Evolutionary conservation across 1,140 invertebrate species (phyloP), one percentile per base, ranked within the genome.

Genomic region (Rhopalosiphum padi): DNA sequence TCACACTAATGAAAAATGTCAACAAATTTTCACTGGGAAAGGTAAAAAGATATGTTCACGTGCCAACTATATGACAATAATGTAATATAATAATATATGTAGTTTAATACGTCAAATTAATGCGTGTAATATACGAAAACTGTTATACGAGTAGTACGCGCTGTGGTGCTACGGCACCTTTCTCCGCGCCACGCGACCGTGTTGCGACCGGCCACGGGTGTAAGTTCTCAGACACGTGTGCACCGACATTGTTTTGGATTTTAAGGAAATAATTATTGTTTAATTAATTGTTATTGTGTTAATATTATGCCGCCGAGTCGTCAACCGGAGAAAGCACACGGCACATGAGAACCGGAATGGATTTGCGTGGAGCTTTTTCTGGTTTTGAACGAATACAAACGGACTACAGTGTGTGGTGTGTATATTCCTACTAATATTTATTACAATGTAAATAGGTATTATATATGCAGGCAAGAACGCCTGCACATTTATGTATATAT

Each of bases 241-340:
- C 22, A 83, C 22, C 0, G n/a, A 25, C 83, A 85, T 85, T 85
- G 83, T 85, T 85, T 85, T 85, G 11, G 83, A 23, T 43, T 85
- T 43, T 85, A 15, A 85, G 41, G 83, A 85, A 85, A 85, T 85
- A 85, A 85, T 85, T 85, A 85, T 43, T n/a, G 15, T 77, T 85
- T 41, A 11, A 43, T 85, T 85, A 85, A 85, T 85, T 85, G 83
- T 83, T 83, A 23, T 41, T 23, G 82, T 23, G 35, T 85, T 43
- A 43, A 85, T 41, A 85, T 25, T 41, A 85, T 25, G 83, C 82
- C 7, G 83, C 3, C 37, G 22, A 41, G 37, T 25, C 83, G 37
- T 41, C 82, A 41, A 25, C 22, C 3, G 83, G 83, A 85, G 83
- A 85, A 85, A 85, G 83, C 83, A 43, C 83, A 23, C 23, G 23